Conservation (phyloP, 1,140 invertebrate species). For the Caerostris extrusa region DNA sequence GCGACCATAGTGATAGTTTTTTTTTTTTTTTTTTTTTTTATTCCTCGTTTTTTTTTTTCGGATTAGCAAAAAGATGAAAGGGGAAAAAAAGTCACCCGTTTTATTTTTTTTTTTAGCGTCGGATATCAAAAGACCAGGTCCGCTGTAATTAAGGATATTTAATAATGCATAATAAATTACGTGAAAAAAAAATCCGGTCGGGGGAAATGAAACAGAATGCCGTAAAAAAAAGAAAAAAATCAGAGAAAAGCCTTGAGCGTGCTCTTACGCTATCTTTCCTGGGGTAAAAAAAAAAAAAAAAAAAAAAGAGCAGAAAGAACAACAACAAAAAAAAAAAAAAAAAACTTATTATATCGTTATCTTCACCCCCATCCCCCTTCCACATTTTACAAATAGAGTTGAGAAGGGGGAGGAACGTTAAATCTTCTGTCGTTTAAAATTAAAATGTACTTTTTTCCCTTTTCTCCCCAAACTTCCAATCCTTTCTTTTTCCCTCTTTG, state of each 20-base stretch:
- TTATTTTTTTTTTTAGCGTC: slow-evolving; percentile 68
- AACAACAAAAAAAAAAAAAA: neutral
- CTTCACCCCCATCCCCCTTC: slow-evolving; percentile 55
- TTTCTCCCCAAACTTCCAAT: slow-evolving; percentile 66
- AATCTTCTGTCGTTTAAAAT: slow-evolving; percentile 76
- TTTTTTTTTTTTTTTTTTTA: slow-evolving; percentile 5
- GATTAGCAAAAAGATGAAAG: neutral
- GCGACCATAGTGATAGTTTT: slow-evolving; percentile 28
- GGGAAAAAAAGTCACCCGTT: slow-evolving; percentile 47
- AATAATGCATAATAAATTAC: slow-evolving; percentile 77
- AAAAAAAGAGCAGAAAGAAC: neutral
- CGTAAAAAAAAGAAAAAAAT: slow-evolving; percentile 33
- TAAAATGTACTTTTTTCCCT: slow-evolving; percentile 64
- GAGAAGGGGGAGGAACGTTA: slow-evolving; percentile 35
- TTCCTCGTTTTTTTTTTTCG: neutral
- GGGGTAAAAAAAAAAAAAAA: slow-evolving; percentile 25
- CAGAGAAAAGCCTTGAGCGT: slow-evolving; percentile 53
- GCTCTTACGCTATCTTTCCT: slow-evolving; percentile 55
- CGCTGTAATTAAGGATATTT: slow-evolving; percentile 77
- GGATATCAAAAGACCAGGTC: slow-evolving; percentile 70
- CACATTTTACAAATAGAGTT: slow-evolving; percentile 67
- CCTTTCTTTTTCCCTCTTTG: slow-evolving; percentile 41
- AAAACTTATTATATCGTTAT: slow-evolving; percentile 76
- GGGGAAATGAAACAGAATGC: slow-evolving; percentile 72
- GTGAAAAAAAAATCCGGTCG: slow-evolving; percentile 48